Evolutionary conservation across 2,113 vertebrate genomes (phyloP), one percentile per base, ranked within the genome.

Genomic region (Tautogolabrus adspersus): DNA sequence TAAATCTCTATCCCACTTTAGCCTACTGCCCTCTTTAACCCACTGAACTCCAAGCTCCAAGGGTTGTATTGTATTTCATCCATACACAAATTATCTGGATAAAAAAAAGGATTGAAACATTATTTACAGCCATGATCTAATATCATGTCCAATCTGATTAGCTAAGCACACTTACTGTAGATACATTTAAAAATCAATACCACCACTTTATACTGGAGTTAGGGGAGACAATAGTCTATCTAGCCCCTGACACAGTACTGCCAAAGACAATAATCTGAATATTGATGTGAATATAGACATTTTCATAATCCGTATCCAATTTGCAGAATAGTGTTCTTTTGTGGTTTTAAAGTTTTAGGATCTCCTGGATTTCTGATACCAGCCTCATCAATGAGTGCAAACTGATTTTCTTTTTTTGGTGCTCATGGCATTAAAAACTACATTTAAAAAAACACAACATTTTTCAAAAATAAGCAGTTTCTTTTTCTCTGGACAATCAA

Each of bases 171-270:
- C 40, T 59, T 23, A 26, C 26, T 26, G 26, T 2, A 23, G 46
- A 37, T 47, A 12, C 66, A 76, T 73, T 77, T 68, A 63, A 58
- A 83, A 79, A 84, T 84, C 77, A 72, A 72, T 72, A 67, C 13
- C 67, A 57, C n/a, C 51, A 10, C 54, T 23, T 73, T 30, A n/a
- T 37, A 44, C 23, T 12, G 42, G n/a, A 18, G 58, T 65, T 30
- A 30, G 10, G 0, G 12, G 10, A 46, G 16, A 42, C 12, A 18
- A 1, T 34, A 6, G 54, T 47, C 58, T 62, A 72, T 42, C 37
- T 40, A 10, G 19, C 26, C 18, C 55, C 47, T 18, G 47, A 49
- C 7, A 49, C 5, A 18, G 47, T 8, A 26, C 26, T 26, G 47
- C 47, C 47, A 42, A 42, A 46, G 44, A 46, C 5, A 0, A 46